Percentiles rank a stretch among this genome's conserved stretches.
Conservation (phyloP, 30 jellyfish, hydroid and myxozoan genomes). For the Pseudorhiza aurosa region DNA sequence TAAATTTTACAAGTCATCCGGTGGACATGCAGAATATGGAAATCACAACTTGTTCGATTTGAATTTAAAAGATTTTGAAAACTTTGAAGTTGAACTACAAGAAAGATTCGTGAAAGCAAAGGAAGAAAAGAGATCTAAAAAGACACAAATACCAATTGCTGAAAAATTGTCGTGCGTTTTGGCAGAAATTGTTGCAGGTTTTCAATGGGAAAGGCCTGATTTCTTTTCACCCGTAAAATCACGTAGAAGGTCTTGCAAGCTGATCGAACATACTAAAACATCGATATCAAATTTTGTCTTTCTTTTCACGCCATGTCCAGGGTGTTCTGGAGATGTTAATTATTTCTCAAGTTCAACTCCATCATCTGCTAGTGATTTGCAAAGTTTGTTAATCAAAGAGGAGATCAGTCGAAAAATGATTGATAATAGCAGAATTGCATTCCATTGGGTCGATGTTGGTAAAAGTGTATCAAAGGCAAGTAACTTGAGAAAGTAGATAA, state of each 20-base stretch:
- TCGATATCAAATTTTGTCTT: conserved; percentile 36
- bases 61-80: conserved; percentile 51
- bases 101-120: neutral
- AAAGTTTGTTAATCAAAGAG: conserved; percentile 31
- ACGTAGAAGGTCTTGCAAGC: neutral
- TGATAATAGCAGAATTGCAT: conserved; percentile 6
- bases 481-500: neutral
- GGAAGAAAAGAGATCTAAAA: neutral
- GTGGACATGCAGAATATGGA: conserved; percentile 63
- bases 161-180: conserved; percentile 67
- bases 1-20: conserved; percentile 76
- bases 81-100: conserved; percentile 70
- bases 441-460: conserved; percentile 66
- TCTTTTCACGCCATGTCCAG: conserved; percentile 77
- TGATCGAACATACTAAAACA: neutral
- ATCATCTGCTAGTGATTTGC: neutral
- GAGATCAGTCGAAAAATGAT: conserved; percentile 21
- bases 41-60: conserved; percentile 69
- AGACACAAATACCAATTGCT: neutral
- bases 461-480: neutral
- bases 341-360: neutral
- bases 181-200: conserved; percentile 78
- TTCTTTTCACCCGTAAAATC: conserved; percentile 77
- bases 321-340: conserved; percentile 42
- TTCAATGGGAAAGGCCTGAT: conserved; percentile 97